phyloP scores from a whole-genome alignment of 2,888 invertebrate genomes.

The Pyralis farinalis region DNA sequence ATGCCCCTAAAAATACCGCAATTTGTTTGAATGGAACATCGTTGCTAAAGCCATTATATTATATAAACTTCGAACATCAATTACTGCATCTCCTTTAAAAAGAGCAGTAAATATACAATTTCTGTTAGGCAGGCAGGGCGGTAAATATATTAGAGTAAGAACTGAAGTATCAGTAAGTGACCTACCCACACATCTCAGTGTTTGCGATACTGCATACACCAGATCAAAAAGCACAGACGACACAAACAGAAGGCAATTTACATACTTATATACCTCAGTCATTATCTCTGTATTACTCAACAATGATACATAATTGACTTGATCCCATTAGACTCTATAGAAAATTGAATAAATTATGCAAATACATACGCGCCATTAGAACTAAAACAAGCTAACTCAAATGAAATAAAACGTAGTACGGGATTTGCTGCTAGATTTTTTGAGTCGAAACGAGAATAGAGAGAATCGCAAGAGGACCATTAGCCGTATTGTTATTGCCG shows the following conservation, averaged over 20 bases:
- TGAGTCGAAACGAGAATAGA: conserved; percentile 58
- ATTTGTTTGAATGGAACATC: too few species aligned
- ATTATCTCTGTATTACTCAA: conserved; percentile 35
- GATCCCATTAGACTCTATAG: conserved; percentile 30
- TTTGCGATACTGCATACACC: conserved; percentile 31
- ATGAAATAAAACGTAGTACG: conserved; percentile 13
- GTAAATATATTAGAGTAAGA: not conserved
- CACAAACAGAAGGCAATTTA: conserved; percentile 31
- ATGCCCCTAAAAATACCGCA: too few species aligned
- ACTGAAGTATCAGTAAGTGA: conserved; percentile 38
- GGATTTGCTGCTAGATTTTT: conserved; percentile 59
- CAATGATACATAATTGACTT: conserved; percentile 43
- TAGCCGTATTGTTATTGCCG: conserved; percentile 77
- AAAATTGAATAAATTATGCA: conserved; percentile 29
- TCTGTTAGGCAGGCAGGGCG: not conserved
- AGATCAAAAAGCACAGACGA: conserved; percentile 5
- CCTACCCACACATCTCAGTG: conserved; percentile 55
- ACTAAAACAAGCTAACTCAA: conserved; percentile 12
- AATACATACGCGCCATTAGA: conserved; percentile 21
- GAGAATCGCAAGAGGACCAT: conserved; percentile 65
- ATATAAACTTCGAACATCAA: not conserved
- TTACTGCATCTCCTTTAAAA: not conserved
- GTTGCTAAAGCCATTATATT: too few species aligned
- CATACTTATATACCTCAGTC: conserved; percentile 30
- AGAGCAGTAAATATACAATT: not conserved